These are phyloP conservation scores for Paragorgia papillata DNA, from an alignment of 92 coral and sea anemone species.

Conservation along the genomic window DNA sequence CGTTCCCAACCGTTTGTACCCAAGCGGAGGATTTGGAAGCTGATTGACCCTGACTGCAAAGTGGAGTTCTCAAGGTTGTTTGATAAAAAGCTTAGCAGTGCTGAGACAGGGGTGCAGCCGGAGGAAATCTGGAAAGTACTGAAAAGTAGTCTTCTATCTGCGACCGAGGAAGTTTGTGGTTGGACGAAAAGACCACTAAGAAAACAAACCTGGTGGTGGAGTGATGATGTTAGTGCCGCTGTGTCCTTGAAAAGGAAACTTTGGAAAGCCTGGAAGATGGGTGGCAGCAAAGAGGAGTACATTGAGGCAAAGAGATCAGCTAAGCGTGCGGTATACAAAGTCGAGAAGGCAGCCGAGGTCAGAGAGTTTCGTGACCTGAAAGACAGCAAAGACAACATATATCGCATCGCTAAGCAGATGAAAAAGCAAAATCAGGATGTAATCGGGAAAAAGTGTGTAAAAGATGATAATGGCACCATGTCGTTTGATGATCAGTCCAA, in stretches of 20 bases:
- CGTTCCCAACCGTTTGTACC: not conserved
- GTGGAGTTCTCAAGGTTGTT: conserved; percentile 7
- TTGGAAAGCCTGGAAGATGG: conserved; percentile 51
- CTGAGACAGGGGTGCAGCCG: conserved; percentile 20
- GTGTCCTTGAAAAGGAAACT: too few species aligned
- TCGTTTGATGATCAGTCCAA: conserved; percentile 37
- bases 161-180: conserved; percentile 37
- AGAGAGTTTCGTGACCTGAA: conserved; percentile 11
- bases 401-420: conserved; percentile 44
- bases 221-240: conserved; percentile 26
- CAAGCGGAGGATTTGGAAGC: conserved; percentile 28
- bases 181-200: conserved; percentile 27
- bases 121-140: conserved; percentile 25
- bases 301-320: conserved; percentile 23
- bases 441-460: conserved; percentile 46
- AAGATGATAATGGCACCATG: conserved; percentile 41
- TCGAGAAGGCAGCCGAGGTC: conserved; percentile 40
- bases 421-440: conserved; percentile 47
- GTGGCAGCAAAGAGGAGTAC: conserved; percentile 36
- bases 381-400: conserved; percentile 11
- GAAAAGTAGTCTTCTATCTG: conserved; percentile 4
- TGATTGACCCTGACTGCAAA: conserved; percentile 30
- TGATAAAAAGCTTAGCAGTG: not conserved
- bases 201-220: conserved; percentile 59
- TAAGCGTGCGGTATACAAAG: conserved; percentile 17